phyloP scores from a whole-genome alignment of 2,888 invertebrate species.

The Drosophila kuntzei region DNA sequence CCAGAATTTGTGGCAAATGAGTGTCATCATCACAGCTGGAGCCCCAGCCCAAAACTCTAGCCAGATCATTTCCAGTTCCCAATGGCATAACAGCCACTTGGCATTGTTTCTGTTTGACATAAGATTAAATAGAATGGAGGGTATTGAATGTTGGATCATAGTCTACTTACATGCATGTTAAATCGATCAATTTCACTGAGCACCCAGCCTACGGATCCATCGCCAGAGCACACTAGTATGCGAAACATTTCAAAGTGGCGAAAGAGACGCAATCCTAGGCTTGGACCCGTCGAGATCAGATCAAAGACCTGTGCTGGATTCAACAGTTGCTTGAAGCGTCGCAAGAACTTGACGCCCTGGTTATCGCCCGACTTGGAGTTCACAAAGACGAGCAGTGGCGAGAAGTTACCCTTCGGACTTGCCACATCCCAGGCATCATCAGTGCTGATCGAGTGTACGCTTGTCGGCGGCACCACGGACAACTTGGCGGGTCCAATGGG shows the following conservation, averaged over 20 bases:
- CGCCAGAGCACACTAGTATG: constrained; percentile 98
- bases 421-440: constrained; percentile 97
- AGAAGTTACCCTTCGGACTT: constrained; percentile 87
- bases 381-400: constrained; percentile 97
- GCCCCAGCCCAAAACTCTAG: constrained; percentile 98
- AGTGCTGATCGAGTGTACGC: constrained; percentile 94
- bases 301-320: constrained; percentile 99
- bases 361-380: constrained; percentile 99
- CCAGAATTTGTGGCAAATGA: constrained; percentile 95
- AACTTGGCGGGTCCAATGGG: constrained; percentile 95
- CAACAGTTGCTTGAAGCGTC: constrained; percentile 96
- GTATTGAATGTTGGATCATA: background rate
- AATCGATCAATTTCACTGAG: constrained; percentile 97
- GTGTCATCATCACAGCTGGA: constrained; percentile 98
- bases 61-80: constrained; percentile 98
- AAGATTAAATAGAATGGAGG: background rate
- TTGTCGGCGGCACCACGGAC: constrained; percentile 97
- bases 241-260: constrained; percentile 98
- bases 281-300: constrained; percentile 94
- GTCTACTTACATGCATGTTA: constrained; percentile 94
- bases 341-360: constrained; percentile 97
- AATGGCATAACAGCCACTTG: constrained; percentile 97
- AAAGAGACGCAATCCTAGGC: constrained; percentile 94
- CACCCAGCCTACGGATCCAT: constrained; percentile 99
- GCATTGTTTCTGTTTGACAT: constrained; percentile 90